Base-by-base conservation (phyloP, 2,888 invertebrate species). In the Caenorhabditis afra region DNA sequence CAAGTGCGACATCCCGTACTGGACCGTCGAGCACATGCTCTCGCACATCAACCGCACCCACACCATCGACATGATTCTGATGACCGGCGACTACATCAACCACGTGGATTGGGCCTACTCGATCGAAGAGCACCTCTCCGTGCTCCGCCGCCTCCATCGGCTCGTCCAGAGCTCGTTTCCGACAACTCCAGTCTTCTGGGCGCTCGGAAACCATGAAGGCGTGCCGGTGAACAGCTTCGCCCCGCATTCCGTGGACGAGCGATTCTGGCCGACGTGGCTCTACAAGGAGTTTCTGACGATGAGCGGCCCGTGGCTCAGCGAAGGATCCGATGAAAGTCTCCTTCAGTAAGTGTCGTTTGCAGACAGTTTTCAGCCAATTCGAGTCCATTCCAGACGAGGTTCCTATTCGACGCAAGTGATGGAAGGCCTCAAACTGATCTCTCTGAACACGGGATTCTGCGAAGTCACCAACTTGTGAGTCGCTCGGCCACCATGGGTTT, bases 51-150 rank as follows among this genome's bases (percentile, higher is more conserved):
- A 84, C 47, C 78, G 83, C n/a, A 87, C 85, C 29, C 85, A 91
- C 53, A 75, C 82, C 75, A 90, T 92, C 81, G 92, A 92, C 84
- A 90, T 91, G 82, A 90, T 98, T 81, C 91, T 96, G 47, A 96
- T 97, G 95, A 97, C 97, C 0, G 97, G 97, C 3, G 98, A 98
- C 91, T 92, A 97, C 81, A 96, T 97, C 3, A 95, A 97, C 0
- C 98, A 98, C 90, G 96, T 97, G 90, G 94, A 97, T 11, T 97
- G 96, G 96, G 93, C 93, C 84, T 96, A 96, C 2, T 93, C 94
- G 0, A 91, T 83, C 59, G 82, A 85, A 22, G 84, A 76, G 18
- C 89, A 89, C 75, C 37, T 86, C 22, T 58, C 81, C 37, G 83
- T 85, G 16, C 59, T 74, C 18, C 39, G 79, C 3, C 67, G 58